A percentile compares a stretch with the other conserved stretches of the same genome.
phyloP scores from a whole-genome alignment of 2,113 vertebrate species.

The Eulemur rufifrons region DNA sequence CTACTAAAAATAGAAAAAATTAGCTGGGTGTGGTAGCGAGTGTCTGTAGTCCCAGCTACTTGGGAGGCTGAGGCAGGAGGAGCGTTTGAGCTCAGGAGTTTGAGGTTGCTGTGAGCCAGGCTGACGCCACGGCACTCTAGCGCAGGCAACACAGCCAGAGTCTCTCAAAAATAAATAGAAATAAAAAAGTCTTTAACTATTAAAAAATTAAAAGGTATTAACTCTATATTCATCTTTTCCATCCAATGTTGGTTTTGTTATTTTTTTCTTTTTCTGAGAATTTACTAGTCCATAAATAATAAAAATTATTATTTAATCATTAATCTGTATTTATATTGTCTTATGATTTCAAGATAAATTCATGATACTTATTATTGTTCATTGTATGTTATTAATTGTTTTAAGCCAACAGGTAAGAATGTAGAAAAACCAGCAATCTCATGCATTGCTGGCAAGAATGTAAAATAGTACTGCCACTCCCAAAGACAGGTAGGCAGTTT shows the following conservation, averaged over 20 bases:
- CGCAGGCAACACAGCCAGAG: too few species aligned
- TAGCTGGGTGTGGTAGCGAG: too few species aligned
- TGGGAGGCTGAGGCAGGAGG: too few species aligned
- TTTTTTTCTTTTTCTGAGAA: slow-evolving; percentile 16
- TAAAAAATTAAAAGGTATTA: background rate
- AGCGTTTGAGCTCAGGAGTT: too few species aligned
- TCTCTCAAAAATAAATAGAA: too few species aligned
- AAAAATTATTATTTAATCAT: background rate
- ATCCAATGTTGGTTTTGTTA: background rate
- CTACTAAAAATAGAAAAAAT: too few species aligned
- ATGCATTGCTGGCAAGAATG: background rate
- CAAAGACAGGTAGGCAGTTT: background rate
- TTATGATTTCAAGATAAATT: background rate
- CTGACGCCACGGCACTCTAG: too few species aligned
- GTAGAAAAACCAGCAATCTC: background rate
- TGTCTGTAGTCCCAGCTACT: too few species aligned
- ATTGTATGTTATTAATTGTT: background rate
- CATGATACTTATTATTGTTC: background rate
- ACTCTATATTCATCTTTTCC: background rate
- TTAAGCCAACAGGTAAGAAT: background rate
- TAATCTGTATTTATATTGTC: background rate
- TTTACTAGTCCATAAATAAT: background rate
- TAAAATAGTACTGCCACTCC: background rate
- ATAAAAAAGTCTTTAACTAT: background rate
- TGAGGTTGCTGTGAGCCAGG: too few species aligned